These are phyloP conservation scores for Tamandua tetradactyla DNA, from an alignment of 2,797 vertebrate genomes.

Conservation along the genomic window DNA sequence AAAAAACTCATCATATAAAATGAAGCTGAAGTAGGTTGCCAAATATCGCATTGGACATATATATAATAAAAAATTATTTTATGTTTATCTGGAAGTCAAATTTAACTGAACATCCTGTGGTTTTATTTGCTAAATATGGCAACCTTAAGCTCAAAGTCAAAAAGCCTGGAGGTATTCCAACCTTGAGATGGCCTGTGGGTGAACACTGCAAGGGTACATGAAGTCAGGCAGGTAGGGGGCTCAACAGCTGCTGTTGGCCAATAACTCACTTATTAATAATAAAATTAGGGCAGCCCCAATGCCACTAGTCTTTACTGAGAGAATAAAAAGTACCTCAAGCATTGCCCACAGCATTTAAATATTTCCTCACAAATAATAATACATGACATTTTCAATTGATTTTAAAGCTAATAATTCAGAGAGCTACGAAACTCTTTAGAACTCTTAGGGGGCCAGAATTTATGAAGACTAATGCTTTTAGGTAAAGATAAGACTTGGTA, in stretches of 20 bases:
- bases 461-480: slow-evolving; percentile 21
- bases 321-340: background rate
- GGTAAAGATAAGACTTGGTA: slow-evolving; percentile 28
- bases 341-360: background rate
- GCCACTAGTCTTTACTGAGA: background rate
- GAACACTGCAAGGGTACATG: rapidly evolving
- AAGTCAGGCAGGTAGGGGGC: background rate
- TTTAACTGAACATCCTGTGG: background rate
- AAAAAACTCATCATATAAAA: slow-evolving; percentile 24
- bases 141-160: background rate
- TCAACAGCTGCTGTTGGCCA: background rate
- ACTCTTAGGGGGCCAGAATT: background rate
- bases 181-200: background rate
- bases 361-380: background rate
- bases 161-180: background rate
- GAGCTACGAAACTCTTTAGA: slow-evolving; percentile 41
- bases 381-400: slow-evolving; percentile 38
- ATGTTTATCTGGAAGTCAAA: slow-evolving; percentile 10
- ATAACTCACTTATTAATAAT: background rate
- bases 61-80: background rate
- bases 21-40: background rate
- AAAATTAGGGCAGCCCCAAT: background rate
- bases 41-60: background rate
- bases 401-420: slow-evolving; percentile 61
- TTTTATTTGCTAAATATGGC: slow-evolving; percentile 21